These are phyloP conservation scores for Eriocheir sinensis DNA, from an alignment of 1,140 invertebrate species.

Conservation along the genomic window DNA sequence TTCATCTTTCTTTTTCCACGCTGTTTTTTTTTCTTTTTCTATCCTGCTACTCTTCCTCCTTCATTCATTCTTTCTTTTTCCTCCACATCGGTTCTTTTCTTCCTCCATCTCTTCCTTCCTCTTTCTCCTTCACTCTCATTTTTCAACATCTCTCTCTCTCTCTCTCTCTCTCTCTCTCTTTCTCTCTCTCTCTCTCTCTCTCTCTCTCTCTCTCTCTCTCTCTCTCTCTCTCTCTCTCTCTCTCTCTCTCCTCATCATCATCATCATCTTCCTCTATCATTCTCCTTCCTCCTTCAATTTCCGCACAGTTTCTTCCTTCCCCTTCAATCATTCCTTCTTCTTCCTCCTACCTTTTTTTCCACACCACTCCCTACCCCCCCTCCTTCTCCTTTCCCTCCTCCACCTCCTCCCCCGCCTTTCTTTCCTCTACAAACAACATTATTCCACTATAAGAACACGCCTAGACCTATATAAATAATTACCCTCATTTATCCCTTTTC, in stretches of 20 bases:
- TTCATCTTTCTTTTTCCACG: too few species aligned
- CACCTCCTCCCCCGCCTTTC: background rate
- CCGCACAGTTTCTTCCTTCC: background rate
- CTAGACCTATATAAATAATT: too few species aligned
- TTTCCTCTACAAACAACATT: background rate
- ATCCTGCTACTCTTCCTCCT: background rate
- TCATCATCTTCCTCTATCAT: too few species aligned
- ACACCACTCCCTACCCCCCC: background rate
- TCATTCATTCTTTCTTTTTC: background rate
- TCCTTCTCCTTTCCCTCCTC: background rate
- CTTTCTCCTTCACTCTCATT: background rate
- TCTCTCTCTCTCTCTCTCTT: background rate
- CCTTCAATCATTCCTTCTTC: background rate
- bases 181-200: background rate
- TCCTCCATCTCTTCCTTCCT: background rate
- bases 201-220: slow-evolving; percentile 18
- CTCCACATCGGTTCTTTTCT: background rate
- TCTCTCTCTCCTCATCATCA: too few species aligned
- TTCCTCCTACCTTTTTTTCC: too few species aligned
- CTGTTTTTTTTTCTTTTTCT: too few species aligned
- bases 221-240: slow-evolving; percentile 46
- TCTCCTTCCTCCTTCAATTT: background rate
- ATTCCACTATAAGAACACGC: too few species aligned
- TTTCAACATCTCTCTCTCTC: background rate
- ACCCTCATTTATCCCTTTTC: too few species aligned